Evolutionary conservation across 1,140 invertebrate genomes (phyloP).

Genomic region (Euwallacea fornicatus): DNA sequence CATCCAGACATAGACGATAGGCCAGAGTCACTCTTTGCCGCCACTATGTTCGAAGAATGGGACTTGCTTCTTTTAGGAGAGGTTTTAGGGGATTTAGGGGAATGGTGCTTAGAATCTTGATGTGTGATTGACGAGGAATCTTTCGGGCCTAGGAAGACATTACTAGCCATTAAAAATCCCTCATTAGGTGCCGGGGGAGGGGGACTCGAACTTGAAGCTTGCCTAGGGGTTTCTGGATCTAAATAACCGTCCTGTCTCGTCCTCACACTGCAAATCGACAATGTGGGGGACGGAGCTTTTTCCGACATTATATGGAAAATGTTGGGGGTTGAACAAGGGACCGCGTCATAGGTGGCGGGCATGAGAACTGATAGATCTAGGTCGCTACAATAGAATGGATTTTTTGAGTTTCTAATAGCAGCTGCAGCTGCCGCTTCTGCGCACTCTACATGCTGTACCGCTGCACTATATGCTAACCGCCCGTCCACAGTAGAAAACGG

Average conservation of each 20-base stretch:
- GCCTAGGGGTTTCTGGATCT: slow-evolving; percentile 42
- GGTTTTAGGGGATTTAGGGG: slow-evolving; percentile 72
- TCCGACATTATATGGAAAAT: slow-evolving; percentile 56
- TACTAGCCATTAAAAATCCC: slow-evolving; percentile 56
- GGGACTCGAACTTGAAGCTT: slow-evolving; percentile 70
- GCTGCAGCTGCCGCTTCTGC: slow-evolving; percentile 49
- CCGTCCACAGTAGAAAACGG: slow-evolving; percentile 63
- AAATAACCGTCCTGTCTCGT: slow-evolving; percentile 66
- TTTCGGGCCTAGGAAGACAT: slow-evolving; percentile 54
- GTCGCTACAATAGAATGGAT: slow-evolving; percentile 54
- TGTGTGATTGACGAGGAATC: slow-evolving; percentile 50
- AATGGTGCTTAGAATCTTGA: slow-evolving; percentile 63
- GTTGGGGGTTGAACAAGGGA: slow-evolving; percentile 56
- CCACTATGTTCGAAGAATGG: slow-evolving; percentile 63
- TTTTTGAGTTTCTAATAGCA: slow-evolving; percentile 46
- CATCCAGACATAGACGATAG: slow-evolving; percentile 83
- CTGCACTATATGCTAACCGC: slow-evolving; percentile 61
- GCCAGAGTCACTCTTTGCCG: slow-evolving; percentile 80
- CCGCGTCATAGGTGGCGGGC: slow-evolving; percentile 56
- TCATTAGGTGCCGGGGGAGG: slow-evolving; percentile 64
- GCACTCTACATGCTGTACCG: slow-evolving; percentile 62
- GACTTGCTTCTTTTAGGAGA: slow-evolving; percentile 73
- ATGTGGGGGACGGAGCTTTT: slow-evolving; percentile 62
- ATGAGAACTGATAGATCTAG: slow-evolving; percentile 57
- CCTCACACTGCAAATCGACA: slow-evolving; percentile 65